These are phyloP conservation scores for Manis pentadactyla DNA, from an alignment of 2,797 vertebrate genomes.

Conservation along the genomic window DNA sequence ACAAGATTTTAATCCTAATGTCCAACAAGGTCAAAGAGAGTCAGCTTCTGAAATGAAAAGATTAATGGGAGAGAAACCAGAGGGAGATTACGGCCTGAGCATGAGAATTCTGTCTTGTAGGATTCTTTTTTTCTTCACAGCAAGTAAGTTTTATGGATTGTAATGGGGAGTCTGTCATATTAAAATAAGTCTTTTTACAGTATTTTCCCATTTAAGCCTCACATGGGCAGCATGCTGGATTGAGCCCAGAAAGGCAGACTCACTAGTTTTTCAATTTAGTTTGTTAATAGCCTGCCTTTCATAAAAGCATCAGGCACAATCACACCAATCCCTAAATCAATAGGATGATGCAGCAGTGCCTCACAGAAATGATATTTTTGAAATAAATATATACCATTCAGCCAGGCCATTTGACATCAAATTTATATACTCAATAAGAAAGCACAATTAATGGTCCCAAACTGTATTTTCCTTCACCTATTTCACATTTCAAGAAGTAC, in stretches of 20 bases:
- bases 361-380: constrained; percentile 88
- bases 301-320: constrained; percentile 89
- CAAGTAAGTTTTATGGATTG: constrained; percentile 86
- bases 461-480: constrained; percentile 86
- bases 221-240: constrained; percentile 80
- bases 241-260: constrained; percentile 85
- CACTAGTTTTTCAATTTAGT: constrained; percentile 90
- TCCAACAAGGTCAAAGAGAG: constrained; percentile 83
- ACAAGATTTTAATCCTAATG: constrained; percentile 78
- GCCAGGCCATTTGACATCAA: constrained; percentile 84
- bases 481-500: constrained; percentile 84
- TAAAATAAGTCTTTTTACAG: constrained; percentile 84
- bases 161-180: constrained; percentile 82
- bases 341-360: constrained; percentile 87
- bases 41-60: constrained; percentile 85
- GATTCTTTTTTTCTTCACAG: constrained; percentile 66
- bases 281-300: constrained; percentile 90
- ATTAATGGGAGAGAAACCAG: constrained; percentile 84
- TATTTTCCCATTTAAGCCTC: constrained; percentile 85
- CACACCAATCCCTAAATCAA: constrained; percentile 89
- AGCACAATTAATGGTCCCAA: constrained; percentile 88
- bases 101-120: constrained; percentile 84
- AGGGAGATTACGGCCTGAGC: constrained; percentile 78
- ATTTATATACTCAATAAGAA: constrained; percentile 90
- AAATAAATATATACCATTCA: constrained; percentile 89